phyloP scores from a whole-genome alignment of 2,797 vertebrate genomes.

The Sebastes flavidus region DNA sequence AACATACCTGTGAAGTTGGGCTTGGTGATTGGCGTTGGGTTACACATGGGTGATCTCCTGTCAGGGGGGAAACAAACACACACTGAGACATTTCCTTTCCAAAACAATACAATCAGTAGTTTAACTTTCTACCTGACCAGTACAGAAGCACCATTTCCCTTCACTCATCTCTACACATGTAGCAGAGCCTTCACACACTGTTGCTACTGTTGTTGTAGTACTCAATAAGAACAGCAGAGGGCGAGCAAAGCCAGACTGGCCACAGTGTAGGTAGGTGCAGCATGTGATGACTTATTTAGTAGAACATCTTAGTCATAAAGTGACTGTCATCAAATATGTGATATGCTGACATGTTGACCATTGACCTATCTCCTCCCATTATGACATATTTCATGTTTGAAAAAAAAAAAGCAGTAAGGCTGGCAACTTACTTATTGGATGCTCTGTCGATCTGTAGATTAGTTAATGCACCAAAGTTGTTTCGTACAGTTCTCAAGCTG shows the following conservation, averaged over 20 bases:
- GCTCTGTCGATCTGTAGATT: conserved; percentile 94
- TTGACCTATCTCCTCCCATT: background rate
- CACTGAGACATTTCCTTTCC: background rate
- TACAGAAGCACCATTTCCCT: background rate
- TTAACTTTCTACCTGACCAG: background rate
- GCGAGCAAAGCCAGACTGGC: conserved; percentile 10
- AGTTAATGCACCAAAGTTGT: conserved; percentile 98
- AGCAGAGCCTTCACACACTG: background rate
- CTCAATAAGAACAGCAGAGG: conserved; percentile 59
- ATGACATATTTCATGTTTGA: background rate
- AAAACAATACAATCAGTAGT: background rate
- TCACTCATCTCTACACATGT: background rate
- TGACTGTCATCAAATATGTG: background rate
- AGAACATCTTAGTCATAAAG: background rate
- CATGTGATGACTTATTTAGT: background rate
- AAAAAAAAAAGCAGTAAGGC: background rate
- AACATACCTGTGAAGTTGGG: conserved; percentile 94
- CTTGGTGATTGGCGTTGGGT: conserved; percentile 96
- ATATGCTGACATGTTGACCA: background rate
- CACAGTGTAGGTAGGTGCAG: background rate
- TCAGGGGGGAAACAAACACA: conserved; percentile 44
- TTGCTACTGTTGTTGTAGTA: conserved; percentile 63
- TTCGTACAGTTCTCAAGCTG: conserved; percentile 96
- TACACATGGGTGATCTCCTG: conserved; percentile 98
- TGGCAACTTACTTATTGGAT: conserved; percentile 91